Conservation (phyloP, 1,140 invertebrate genomes). For the Psilanteris sp. region DNA sequence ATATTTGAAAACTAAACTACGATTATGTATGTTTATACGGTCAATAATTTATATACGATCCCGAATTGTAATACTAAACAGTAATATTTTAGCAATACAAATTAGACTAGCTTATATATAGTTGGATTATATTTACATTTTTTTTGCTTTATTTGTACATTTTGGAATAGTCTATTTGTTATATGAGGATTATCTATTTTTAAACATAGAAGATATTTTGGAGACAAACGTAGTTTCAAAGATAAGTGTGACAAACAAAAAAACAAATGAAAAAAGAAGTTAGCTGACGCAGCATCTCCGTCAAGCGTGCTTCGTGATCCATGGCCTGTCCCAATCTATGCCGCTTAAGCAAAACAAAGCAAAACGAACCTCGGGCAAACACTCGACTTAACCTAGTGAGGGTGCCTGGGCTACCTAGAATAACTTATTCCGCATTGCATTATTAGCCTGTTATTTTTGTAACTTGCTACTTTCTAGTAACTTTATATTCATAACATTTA, state of each 20-base stretch:
- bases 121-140: too few species aligned
- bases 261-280: conserved; percentile 17
- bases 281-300: conserved; percentile 8
- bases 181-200: conserved; percentile 24
- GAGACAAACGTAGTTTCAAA: conserved; percentile 28
- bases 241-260: conserved; percentile 30
- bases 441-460: conserved; percentile 77
- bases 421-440: conserved; percentile 78
- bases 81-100: too few species aligned
- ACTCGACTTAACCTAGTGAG: conserved; percentile 75
- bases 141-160: conserved; percentile 5
- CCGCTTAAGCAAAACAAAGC: conserved; percentile 59
- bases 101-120: too few species aligned
- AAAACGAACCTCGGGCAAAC: conserved; percentile 68
- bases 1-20: too few species aligned
- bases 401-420: conserved; percentile 71
- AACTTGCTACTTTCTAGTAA: too few species aligned
- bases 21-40: too few species aligned
- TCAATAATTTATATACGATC: too few species aligned
- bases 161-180: too few species aligned
- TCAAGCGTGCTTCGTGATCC: conserved; percentile 31
- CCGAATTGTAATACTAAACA: too few species aligned
- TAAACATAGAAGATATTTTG: conserved; percentile 12
- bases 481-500: too few species aligned
- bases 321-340: conserved; percentile 56